Evolutionary conservation across 2,113 vertebrate species (phyloP), one percentile per base, ranked within the genome.

Genomic region (Lophura nycthemera): DNA sequence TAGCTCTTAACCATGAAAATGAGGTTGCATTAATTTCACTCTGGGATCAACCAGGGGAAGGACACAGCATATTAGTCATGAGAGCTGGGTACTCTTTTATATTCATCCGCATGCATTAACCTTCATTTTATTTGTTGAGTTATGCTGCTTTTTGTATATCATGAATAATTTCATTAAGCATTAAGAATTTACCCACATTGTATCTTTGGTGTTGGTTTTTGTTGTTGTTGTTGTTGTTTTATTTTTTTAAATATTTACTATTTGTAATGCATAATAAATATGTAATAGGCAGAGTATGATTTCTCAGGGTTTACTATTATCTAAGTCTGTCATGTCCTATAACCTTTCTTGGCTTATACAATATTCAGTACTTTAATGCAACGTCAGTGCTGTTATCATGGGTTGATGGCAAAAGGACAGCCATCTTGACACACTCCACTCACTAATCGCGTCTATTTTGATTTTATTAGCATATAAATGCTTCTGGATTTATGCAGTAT

Each of bases 101-200:
- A 97, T 97, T 97, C 89, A 94, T 94, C 91, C 3, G 97, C 97
- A 98, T 98, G 97, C 94, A 98, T 98, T 98, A 98, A 98, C 98
- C 98, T 98, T 98, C 97, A 96, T 97, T 75, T 96, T 97, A 97
- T 97, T 98, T 98, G 97, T 97, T 97, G 97, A 98, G 96, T 96
- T 96, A 96, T 91, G 96, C 54, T 40, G 93, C 94, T 98, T 97
- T 97, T 97, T 96, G 96, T 98, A 96, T 97, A 97, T 97, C 97
- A 98, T 98, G 97, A 98, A 98, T 98, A 98, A 98, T 98, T 98
- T 98, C 96, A 96, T 98, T 97, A 98, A 96, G 97, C 92, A 97
- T 97, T 97, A 97, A 97, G 95, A 95, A 97, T 97, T 97, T 97
- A 96, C 97, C 90, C 93, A 97, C 72, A 96, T 65, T 94, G 78